These are phyloP conservation scores for Cactoblastis cactorum DNA, from an alignment of 2,888 invertebrate genomes.

Conservation along the genomic window DNA sequence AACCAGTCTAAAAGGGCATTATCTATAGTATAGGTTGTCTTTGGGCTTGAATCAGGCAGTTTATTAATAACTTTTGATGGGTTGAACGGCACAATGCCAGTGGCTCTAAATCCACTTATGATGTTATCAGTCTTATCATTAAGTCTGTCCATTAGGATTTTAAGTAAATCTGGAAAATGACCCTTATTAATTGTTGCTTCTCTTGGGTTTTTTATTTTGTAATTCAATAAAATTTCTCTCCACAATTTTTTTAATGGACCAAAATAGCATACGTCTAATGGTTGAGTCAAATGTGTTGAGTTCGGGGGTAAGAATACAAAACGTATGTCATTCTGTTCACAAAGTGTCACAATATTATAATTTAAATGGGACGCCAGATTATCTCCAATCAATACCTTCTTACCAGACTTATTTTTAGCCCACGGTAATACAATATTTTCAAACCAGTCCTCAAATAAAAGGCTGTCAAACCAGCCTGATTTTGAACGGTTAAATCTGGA, in stretches of 20 bases:
- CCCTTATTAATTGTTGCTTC: not conserved
- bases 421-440: conserved; percentile 20
- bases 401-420: no score
- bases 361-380: no score
- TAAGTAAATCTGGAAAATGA: not conserved
- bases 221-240: conserved; percentile 14
- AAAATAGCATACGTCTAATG: conserved; percentile 32
- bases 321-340: conserved; percentile 25
- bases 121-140: not conserved
- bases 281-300: conserved; percentile 31
- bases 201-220: conserved; percentile 19
- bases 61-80: not conserved
- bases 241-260: conserved; percentile 29
- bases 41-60: not conserved
- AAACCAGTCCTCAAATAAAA: conserved; percentile 23
- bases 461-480: conserved; percentile 24
- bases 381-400: no score
- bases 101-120: not conserved
- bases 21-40: not conserved
- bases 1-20: not conserved
- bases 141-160: not conserved
- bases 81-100: not conserved
- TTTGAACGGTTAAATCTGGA: conserved; percentile 22
- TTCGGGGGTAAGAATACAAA: conserved; percentile 36
- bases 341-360: conserved; percentile 19